Conservation (phyloP, 2,113 vertebrate species). For the Synchiropus splendidus region DNA sequence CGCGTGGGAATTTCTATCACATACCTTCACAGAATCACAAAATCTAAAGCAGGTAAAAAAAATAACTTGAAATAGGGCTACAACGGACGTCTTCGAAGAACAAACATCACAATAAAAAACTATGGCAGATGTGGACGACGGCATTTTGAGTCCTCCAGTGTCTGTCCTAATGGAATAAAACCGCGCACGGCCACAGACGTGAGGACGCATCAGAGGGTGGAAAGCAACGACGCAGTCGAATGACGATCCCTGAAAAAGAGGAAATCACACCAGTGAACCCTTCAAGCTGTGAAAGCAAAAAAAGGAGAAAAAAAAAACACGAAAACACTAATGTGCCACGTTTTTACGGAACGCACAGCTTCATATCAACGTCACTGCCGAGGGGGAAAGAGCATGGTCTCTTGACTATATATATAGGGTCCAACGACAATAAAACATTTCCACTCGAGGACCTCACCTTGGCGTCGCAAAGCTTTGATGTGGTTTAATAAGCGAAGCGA, state of each 20-base stretch:
- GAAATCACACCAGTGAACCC: conserved; percentile 57
- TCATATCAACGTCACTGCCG: too few relatives aligned
- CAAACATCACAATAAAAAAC: conserved; percentile 41
- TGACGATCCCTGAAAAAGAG: conserved; percentile 66
- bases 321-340: too few relatives aligned
- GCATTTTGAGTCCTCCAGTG: conserved; percentile 62
- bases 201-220: conserved; percentile 63
- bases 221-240: conserved; percentile 53
- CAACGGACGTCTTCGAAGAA: conserved; percentile 2
- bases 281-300: conserved; percentile 13
- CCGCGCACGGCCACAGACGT: conserved; percentile 69
- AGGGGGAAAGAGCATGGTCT: too few relatives aligned
- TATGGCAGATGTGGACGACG: conserved; percentile 58
- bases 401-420: too few relatives aligned
- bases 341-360: too few relatives aligned
- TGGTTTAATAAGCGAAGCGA: conserved; percentile 67
- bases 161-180: conserved; percentile 59
- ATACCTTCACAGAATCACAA: too few relatives aligned
- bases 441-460: conserved; percentile 64
- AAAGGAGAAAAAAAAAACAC: too few relatives aligned
- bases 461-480: conserved; percentile 37
- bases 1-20: conserved; percentile 47
- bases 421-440: not conserved
- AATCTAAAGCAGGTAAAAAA: conserved; percentile 21
- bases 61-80: conserved; percentile 5